Percentiles rank a stretch among this genome's conserved stretches.
Conservation (phyloP, 2,888 invertebrate species). For the Anodontia alba region DNA sequence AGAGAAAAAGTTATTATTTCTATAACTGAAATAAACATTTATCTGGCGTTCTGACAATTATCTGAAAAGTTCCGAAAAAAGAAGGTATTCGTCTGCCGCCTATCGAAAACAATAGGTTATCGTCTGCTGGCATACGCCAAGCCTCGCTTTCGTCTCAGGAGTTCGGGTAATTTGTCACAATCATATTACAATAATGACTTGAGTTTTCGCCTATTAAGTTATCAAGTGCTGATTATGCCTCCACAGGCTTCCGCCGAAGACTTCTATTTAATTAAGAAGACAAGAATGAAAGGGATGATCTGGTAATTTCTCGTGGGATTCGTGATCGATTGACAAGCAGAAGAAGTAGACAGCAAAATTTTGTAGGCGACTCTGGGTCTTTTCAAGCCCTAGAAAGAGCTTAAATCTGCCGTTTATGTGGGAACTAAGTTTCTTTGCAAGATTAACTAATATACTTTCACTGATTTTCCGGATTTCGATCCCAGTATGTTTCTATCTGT, state of each 20-base stretch:
- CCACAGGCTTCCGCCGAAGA: neutral
- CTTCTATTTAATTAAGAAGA: conserved; percentile 14
- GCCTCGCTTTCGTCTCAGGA: neutral
- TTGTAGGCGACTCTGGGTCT: conserved; percentile 11
- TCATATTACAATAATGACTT: conserved; percentile 7
- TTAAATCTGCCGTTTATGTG: neutral
- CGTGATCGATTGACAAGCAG: conserved; percentile 10
- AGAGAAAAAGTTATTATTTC: too few species aligned
- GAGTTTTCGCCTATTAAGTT: conserved; percentile 16
- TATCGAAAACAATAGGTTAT: neutral
- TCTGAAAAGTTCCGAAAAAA: neutral
- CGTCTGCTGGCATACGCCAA: neutral
- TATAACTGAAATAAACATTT: too few species aligned
- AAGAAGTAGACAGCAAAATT: conserved; percentile 1
- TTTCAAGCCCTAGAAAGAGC: neutral
- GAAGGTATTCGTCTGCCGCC: conserved; percentile 7
- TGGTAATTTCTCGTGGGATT: conserved; percentile 20
- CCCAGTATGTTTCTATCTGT: neutral
- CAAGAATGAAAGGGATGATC: conserved; percentile 12
- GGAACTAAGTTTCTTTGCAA: neutral
- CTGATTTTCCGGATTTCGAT: neutral
- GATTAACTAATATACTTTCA: neutral
- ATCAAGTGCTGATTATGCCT: conserved; percentile 5
- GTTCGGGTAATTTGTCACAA: conserved; percentile 13
- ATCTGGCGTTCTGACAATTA: too few species aligned